phyloP scores from a whole-genome alignment of 1,140 invertebrate species.

The Patella vulgata region DNA sequence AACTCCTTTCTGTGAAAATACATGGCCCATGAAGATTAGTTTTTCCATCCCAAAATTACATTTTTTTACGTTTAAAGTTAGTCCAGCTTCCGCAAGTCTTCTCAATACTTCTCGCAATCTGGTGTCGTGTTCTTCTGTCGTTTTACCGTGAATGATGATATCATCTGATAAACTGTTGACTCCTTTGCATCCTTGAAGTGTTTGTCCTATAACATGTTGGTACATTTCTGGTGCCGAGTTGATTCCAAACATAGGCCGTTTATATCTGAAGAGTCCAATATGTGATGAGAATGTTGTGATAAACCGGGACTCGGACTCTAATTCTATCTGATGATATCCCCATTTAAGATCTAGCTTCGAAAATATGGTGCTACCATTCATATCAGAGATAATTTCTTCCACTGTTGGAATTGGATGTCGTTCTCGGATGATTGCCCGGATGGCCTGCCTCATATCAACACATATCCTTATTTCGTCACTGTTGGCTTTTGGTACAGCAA shows the following conservation, averaged over 20 bases:
- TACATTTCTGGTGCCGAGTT: constrained; percentile 40
- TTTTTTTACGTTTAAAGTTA: constrained; percentile 35
- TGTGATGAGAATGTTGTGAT: constrained; percentile 47
- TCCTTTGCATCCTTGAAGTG: constrained; percentile 31
- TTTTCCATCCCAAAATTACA: constrained; percentile 35
- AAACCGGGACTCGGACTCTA: constrained; percentile 30
- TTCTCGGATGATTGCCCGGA: constrained; percentile 46
- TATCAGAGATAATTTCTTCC: constrained; percentile 38
- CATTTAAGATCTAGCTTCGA: constrained; percentile 45
- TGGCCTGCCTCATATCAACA: constrained; percentile 50
- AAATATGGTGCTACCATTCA: constrained; percentile 46
- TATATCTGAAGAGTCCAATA: constrained; percentile 33
- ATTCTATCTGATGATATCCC: constrained; percentile 44
- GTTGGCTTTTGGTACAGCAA: constrained; percentile 44
- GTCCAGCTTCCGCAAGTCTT: constrained; percentile 16
- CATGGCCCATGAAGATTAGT: constrained; percentile 37
- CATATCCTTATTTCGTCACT: constrained; percentile 47
- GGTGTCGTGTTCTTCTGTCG: constrained; percentile 32
- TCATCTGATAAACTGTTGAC: constrained; percentile 43
- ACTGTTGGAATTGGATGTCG: constrained; percentile 49
- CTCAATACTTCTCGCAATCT: constrained; percentile 22
- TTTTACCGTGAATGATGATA: constrained; percentile 43
- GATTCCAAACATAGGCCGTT: constrained; percentile 36
- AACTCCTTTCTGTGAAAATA: constrained; percentile 23
- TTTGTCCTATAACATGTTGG: constrained; percentile 34